Evolutionary conservation across 1,140 invertebrate species (phyloP).

Genomic region (Diabrotica virgifera): DNA sequence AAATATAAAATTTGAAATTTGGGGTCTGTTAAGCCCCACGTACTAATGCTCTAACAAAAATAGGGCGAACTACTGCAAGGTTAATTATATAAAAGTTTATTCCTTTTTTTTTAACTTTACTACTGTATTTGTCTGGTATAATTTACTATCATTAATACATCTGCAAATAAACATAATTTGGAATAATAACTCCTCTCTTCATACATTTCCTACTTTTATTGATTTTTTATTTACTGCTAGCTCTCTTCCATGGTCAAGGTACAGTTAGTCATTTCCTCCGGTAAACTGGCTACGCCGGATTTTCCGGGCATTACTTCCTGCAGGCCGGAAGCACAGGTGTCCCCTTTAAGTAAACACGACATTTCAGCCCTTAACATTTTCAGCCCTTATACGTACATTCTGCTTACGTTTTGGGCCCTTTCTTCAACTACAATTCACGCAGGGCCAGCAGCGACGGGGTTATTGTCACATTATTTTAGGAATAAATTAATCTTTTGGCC

Average conservation of each 20-base stretch:
- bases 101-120: too few species aligned
- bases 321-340: slow-evolving; percentile 36
- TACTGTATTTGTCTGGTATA: too few species aligned
- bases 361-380: slow-evolving; percentile 7
- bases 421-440: slow-evolving; percentile 2
- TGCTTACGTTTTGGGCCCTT: neutral
- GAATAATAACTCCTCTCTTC: too few species aligned
- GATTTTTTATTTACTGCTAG: slow-evolving; percentile 13
- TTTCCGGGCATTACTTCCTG: slow-evolving; percentile 36
- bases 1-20: too few species aligned
- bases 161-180: too few species aligned
- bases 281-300: slow-evolving; percentile 20
- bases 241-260: slow-evolving; percentile 14
- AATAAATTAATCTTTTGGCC: neutral
- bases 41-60: too few species aligned
- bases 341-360: slow-evolving; percentile 34
- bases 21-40: too few species aligned
- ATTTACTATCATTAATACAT: too few species aligned
- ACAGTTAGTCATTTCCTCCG: slow-evolving; percentile 10
- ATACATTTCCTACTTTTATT: neutral
- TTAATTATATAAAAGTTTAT: too few species aligned
- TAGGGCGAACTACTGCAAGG: too few species aligned
- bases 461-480: neutral
- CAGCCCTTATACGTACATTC: slow-evolving; percentile 8
- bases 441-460: neutral